Base-by-base conservation (phyloP, 37 sponge, comb jelly and placozoan genomes). In the Petrosia ficiformis region DNA sequence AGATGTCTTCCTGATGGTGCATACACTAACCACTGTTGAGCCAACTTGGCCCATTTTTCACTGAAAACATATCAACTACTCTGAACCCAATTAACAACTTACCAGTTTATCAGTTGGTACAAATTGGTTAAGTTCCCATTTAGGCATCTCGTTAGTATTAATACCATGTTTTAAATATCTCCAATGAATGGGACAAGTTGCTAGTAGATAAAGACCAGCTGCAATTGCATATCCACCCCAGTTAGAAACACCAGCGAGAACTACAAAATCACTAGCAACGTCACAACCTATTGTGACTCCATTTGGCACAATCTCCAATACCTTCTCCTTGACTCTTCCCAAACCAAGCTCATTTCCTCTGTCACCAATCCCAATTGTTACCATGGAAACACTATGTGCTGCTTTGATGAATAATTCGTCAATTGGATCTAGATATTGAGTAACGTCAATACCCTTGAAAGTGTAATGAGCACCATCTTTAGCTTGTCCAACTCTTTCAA, bases 331-430 rank as follows among this genome's bases (percentile, higher is more conserved):
- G 1, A 93, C 85, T 74, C 93, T 93, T 0, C 94, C 97, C 86
- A 97, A 81, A 1, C 97, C 97, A n/a, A 94, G 61, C 70, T 97
- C 97, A 81, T 97, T 97, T 14, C 97, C 97, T 22, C 97, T 92
- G 72, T 97, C 97, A 19, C 97, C 97, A 28, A 97, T 80, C 4
- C 86, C 77, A 36, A 97, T 87, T 22, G 97, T 84, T 2, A 65
- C 86, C 28, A 86, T 44, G 0, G 14, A 52, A 5, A 64, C 75
- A 68, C 72, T 73, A 0, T 30, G 19, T 21, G n/a, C 6, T 38
- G 86, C 89, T 30, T 24, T 35, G 21, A 54, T 28, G 57, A 94
- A 97, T 37, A 93, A 48, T 33, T 86, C 82, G 33, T 86, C 95
- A 11, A 94, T 68, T 1, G 82, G 78, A 26, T 80, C 85, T n/a